These are phyloP conservation scores for Escarpia spicata DNA, from an alignment of 2,888 invertebrate genomes.

Conservation along the genomic window DNA sequence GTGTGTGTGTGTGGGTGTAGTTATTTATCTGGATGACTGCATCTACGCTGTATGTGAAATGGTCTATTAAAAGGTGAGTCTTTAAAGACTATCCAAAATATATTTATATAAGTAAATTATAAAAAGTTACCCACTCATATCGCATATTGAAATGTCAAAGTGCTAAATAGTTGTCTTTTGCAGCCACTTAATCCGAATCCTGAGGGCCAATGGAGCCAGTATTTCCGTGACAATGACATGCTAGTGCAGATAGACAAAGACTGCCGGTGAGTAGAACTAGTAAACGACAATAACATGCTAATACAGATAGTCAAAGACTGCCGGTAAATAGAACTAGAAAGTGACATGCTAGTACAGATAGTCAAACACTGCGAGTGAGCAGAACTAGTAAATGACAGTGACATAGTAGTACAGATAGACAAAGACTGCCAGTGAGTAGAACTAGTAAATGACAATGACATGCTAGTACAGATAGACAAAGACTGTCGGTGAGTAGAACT, in stretches of 20 bases:
- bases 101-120: neutral
- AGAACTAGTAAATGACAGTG: too few species aligned
- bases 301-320: too few species aligned
- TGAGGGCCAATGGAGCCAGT: slow-evolving; percentile 93
- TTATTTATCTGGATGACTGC: neutral
- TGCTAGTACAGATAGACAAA: too few species aligned
- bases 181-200: slow-evolving; percentile 96
- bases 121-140: slow-evolving; percentile 6
- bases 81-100: too few species aligned
- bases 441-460: too few species aligned
- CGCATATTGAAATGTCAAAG: slow-evolving; percentile 17
- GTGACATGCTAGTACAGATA: too few species aligned
- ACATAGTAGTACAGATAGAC: too few species aligned
- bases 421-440: too few species aligned
- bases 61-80: neutral
- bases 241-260: slow-evolving; percentile 97
- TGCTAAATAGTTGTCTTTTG: slow-evolving; percentile 37
- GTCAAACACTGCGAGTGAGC: too few species aligned
- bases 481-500: too few species aligned
- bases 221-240: slow-evolving; percentile 97
- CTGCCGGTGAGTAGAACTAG: slow-evolving; percentile 72
- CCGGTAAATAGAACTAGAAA: too few species aligned
- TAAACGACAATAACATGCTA: neutral
- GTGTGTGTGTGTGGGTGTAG: too few species aligned
- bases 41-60: neutral